These are phyloP conservation scores for Leptinotarsa defecta DNA, from an alignment of 1,140 invertebrate genomes.

Conservation along the genomic window DNA sequence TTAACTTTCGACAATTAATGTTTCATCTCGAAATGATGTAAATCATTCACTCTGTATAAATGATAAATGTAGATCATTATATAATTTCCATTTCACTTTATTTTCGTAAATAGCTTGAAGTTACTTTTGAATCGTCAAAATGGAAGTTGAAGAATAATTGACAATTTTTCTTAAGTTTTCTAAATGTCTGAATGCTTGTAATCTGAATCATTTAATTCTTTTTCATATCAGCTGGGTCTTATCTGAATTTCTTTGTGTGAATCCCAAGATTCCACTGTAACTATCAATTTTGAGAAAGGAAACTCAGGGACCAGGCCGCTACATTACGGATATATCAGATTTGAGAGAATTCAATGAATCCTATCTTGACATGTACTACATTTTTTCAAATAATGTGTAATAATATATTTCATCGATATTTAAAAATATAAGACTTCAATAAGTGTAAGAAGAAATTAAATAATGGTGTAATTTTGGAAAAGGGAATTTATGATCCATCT, in stretches of 20 bases:
- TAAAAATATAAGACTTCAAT: constrained; percentile 24
- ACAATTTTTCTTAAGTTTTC: too few relatives aligned
- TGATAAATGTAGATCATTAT: too few relatives aligned
- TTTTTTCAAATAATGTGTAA: constrained; percentile 35
- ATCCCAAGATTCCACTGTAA: not conserved
- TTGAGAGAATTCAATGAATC: constrained; percentile 51
- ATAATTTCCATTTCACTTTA: too few relatives aligned
- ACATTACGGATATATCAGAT: constrained; percentile 58
- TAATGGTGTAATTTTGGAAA: not conserved
- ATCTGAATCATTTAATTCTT: too few relatives aligned
- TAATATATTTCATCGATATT: constrained; percentile 23
- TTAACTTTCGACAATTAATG: too few relatives aligned
- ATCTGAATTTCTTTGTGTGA: constrained; percentile 35
- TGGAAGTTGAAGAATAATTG: too few relatives aligned
- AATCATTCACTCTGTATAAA: too few relatives aligned
- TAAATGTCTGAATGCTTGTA: too few relatives aligned
- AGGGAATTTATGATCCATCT: not conserved
- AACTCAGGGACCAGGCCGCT: constrained; percentile 57
- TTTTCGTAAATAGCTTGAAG: too few relatives aligned
- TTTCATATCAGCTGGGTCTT: constrained; percentile 35
- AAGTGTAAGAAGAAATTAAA: constrained; percentile 18
- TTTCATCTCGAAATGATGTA: too few relatives aligned
- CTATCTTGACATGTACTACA: constrained; percentile 39
- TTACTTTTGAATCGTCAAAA: too few relatives aligned
- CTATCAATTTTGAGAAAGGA: constrained; percentile 47